Evolutionary conservation across 2,113 vertebrate genomes (phyloP), one percentile per base, ranked within the genome.

Genomic region (Takifugu bimaculatus): DNA sequence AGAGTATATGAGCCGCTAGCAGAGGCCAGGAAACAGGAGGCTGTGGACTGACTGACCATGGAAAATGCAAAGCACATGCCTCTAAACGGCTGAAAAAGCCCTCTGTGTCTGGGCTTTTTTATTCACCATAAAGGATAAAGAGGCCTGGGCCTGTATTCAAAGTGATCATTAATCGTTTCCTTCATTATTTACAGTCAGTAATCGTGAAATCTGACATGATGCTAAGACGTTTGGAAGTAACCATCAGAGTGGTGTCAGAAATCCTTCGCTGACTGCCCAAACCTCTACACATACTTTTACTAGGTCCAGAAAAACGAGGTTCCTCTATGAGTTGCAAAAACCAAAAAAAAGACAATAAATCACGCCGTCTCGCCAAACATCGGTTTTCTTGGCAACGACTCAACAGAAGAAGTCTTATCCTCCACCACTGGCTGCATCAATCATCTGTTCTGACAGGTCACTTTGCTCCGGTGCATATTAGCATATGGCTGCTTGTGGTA

Each of bases 21-120:
- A 80, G 66, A 80, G 74, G 75, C 77, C 79, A 78, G 74, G 72
- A 78, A 83, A 69, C 76, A 77, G 54, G 68, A 75, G 80, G 77
- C 63, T 66, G 49, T 50, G 44, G 63, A 73, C 61, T 60, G 61
- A 71, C 75, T 75, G 65, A 32, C 65, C 72, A 53, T 65, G 74
- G 70, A 74, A 84, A 83, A 75, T 27, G 6, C 72, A 54, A 14
- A 66, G 62, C 54, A 70, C 68, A 65, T 68, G 57, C 69, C 66
- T 65, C 69, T 28, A 66, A 63, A 54, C 60, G 15, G 68, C 7
- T 70, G 44, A 27, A 65, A 54, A 63, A 64, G 56, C 58, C 15
- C 12, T 20, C 29, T 25, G 26, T 54, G 25, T 48, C 6, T 14
- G 35, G 35, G 35, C 7, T n/a, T 70, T 72, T 69, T 43, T 25